These are phyloP conservation scores for Tamandua tetradactyla DNA, from an alignment of 2,797 vertebrate genomes.

Conservation along the genomic window DNA sequence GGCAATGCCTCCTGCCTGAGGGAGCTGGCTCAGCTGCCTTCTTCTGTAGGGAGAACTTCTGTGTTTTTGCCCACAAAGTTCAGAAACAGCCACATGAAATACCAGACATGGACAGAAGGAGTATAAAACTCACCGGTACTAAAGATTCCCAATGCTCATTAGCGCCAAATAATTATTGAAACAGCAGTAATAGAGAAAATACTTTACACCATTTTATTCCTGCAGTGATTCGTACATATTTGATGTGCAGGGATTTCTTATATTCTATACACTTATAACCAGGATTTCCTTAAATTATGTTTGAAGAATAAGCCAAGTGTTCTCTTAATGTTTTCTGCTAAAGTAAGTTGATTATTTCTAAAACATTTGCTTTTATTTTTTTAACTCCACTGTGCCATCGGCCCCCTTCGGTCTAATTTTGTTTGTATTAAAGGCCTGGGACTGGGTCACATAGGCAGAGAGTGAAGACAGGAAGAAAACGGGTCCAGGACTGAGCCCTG, in stretches of 20 bases:
- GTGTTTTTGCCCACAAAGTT: not conserved
- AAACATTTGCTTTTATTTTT: constrained; percentile 15
- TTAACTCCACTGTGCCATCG: not conserved
- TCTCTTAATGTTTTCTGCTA: constrained; percentile 40
- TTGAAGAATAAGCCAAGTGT: constrained; percentile 21
- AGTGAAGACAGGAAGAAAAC: not conserved
- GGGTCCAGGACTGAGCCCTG: not conserved
- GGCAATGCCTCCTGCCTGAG: not conserved
- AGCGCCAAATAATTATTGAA: not conserved
- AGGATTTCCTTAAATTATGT: not conserved
- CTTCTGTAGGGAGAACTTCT: not conserved
- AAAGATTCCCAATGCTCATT: not conserved
- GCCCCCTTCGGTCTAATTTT: not conserved
- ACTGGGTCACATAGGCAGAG: not conserved
- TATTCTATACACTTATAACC: not conserved
- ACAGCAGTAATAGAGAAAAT: not conserved
- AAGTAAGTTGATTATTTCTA: constrained; percentile 37
- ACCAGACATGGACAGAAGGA: not conserved
- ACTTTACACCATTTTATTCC: not conserved
- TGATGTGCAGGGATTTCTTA: constrained; percentile 29
- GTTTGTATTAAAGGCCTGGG: not conserved
- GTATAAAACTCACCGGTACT: not conserved
- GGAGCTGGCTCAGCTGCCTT: not conserved
- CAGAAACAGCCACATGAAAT: not conserved
- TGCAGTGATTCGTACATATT: not conserved